These are phyloP conservation scores for Thaumetopoea pityocampa DNA, from an alignment of 1,140 invertebrate species.

Conservation along the genomic window DNA sequence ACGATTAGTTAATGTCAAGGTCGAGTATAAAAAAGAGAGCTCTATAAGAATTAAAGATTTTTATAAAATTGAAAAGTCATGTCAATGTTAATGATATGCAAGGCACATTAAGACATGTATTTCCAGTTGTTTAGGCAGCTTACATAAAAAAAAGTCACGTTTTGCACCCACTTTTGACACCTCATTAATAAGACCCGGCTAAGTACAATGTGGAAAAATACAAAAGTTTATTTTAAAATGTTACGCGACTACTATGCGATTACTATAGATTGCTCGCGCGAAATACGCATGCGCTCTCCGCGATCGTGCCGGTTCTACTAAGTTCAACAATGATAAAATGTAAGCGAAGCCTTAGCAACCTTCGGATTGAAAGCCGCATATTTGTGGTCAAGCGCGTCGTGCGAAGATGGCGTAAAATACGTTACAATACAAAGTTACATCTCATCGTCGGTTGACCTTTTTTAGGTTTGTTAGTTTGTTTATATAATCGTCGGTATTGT, in stretches of 20 bases:
- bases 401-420: slow-evolving; percentile 58
- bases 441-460: slow-evolving; percentile 40
- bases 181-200: slow-evolving; percentile 43
- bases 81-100: too few species aligned
- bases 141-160: slow-evolving; percentile 12
- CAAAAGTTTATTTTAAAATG: slow-evolving; percentile 19
- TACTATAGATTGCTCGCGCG: slow-evolving; percentile 36
- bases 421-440: slow-evolving; percentile 30
- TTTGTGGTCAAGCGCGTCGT: slow-evolving; percentile 61
- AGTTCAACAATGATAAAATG: slow-evolving; percentile 50
- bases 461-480: slow-evolving; percentile 21
- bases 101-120: too few species aligned
- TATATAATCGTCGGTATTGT: slow-evolving; percentile 3
- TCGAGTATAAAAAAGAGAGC: slow-evolving; percentile 3
- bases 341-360: slow-evolving; percentile 66
- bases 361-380: slow-evolving; percentile 67
- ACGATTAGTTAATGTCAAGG: slow-evolving; percentile 6
- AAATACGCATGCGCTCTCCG: slow-evolving; percentile 41
- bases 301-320: slow-evolving; percentile 53
- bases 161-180: slow-evolving; percentile 26
- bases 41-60: neutral
- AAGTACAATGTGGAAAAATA: slow-evolving; percentile 24
- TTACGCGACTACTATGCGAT: slow-evolving; percentile 10
- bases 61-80: neutral
- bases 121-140: too few species aligned